Evolutionary conservation across 2,888 invertebrate species (phyloP), one percentile per base, ranked within the genome.

Genomic region (Drosophila flavopinicola): DNA sequence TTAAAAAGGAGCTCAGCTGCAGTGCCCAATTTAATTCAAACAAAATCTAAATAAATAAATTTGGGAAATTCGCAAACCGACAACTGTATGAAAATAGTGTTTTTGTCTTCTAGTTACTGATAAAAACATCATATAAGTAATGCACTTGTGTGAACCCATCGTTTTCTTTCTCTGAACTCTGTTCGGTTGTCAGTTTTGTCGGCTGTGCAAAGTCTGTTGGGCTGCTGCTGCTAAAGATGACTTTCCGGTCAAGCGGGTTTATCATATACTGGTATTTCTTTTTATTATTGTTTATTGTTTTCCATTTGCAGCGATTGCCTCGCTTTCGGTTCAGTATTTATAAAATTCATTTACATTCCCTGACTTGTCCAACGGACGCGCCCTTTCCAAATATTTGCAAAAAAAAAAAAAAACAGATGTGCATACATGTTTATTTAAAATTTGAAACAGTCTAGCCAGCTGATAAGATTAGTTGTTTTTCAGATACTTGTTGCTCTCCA

Each of bases 211-310:
- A 61, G 65, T 56, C 47, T 44, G 56, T 23, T 25, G 17, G 30
- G 24, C 56, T 64, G 32, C 37, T 58, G 24, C 56, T 64, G 32
- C 37, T 58, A 33, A 64, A 61, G 76, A 75, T 47, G 57, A 57
- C 64, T 82, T 73, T 85, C 83, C 63, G 66, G 82, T 82, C 78
- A 39, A 30, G 59, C 78, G 59, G 53, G 85, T 82, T 82, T 73
- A 58, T 38, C 52, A 51, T 24, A 35, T 49, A 6, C 44, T 38
- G 11, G 52, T 44, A 51, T 57, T 33, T 52, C 29, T 54, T 30
- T 44, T 44, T 27, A 41, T 68, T 32, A 38, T 53, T 38, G 38
- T 58, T 64, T 68, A 61, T 56, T 44, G 71, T 48, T 56, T 57
- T 71, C 20, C 71, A 48, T 45, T 65, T 56, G 45, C 70, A 7